Conservation (phyloP, 2,888 invertebrate genomes). For the Noctua comes region DNA sequence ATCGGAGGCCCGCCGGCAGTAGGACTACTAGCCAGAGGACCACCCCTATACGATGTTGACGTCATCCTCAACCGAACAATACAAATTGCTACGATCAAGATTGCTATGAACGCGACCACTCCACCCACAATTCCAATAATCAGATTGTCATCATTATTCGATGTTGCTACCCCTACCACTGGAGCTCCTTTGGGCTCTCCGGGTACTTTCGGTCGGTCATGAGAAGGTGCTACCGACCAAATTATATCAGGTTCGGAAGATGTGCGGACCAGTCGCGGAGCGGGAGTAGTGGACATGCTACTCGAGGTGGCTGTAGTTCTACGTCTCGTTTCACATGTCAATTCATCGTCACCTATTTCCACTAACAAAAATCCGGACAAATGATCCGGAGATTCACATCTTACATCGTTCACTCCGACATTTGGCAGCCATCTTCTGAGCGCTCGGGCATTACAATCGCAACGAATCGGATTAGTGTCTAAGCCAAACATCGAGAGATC, state of each 20-base stretch:
- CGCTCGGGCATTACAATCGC: slow-evolving; percentile 95
- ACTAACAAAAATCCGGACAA: slow-evolving; percentile 92
- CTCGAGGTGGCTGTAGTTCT: slow-evolving; percentile 84
- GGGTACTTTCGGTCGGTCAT: slow-evolving; percentile 90
- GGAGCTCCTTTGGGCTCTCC: slow-evolving; percentile 91
- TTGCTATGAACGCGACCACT: slow-evolving; percentile 97
- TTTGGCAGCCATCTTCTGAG: slow-evolving; percentile 94
- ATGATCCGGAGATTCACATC: slow-evolving; percentile 93
- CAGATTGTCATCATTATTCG: slow-evolving; percentile 97
- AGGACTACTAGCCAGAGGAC: slow-evolving; percentile 92
- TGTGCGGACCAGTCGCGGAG: slow-evolving; percentile 90
- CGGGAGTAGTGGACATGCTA: slow-evolving; percentile 84
- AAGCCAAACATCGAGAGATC: slow-evolving; percentile 94
- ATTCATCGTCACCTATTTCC: slow-evolving; percentile 94
- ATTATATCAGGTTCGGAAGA: slow-evolving; percentile 96
- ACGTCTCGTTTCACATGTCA: slow-evolving; percentile 93
- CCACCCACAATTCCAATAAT: slow-evolving; percentile 98
- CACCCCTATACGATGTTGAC: slow-evolving; percentile 92
- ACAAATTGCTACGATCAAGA: slow-evolving; percentile 96
- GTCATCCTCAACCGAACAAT: slow-evolving; percentile 94
- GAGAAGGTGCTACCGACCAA: slow-evolving; percentile 95
- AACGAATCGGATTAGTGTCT: slow-evolving; percentile 94
- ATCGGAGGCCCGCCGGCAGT: slow-evolving; percentile 91
- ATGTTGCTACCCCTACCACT: slow-evolving; percentile 89
- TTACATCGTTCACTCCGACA: slow-evolving; percentile 91